A percentile compares a stretch with the other conserved stretches of the same genome.
Conservation (phyloP, 2,113 vertebrate species). For the Mobula birostris region DNA sequence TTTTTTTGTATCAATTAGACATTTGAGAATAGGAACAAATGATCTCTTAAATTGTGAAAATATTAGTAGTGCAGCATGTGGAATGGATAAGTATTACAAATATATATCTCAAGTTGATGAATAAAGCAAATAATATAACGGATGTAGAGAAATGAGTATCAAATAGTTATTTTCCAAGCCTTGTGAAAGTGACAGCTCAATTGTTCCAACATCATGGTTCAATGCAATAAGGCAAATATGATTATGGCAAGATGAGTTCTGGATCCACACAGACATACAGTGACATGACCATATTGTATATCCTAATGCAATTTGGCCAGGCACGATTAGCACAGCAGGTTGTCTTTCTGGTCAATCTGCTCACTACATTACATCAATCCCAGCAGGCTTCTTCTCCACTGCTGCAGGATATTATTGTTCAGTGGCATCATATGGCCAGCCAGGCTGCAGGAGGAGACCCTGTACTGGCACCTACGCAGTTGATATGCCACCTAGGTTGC, state of each 20-base stretch:
- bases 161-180: neutral
- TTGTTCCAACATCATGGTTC: neutral
- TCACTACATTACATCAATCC: neutral
- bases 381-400: neutral
- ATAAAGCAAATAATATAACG: neutral
- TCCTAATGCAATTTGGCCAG: conserved; percentile 28
- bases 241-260: neutral
- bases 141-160: neutral
- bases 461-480: neutral
- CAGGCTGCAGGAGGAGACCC: neutral
- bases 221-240: neutral
- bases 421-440: neutral
- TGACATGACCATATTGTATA: conserved; percentile 27
- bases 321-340: conserved; percentile 25
- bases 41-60: neutral
- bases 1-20: neutral
- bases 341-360: conserved; percentile 32
- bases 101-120: neutral
- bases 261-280: neutral
- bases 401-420: conserved; percentile 12
- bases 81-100: neutral
- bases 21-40: neutral
- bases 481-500: neutral
- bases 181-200: neutral
- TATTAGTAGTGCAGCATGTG: neutral